Base-by-base conservation (phyloP, 2,113 vertebrate genomes). In the Choloepus hoffmanni region DNA sequence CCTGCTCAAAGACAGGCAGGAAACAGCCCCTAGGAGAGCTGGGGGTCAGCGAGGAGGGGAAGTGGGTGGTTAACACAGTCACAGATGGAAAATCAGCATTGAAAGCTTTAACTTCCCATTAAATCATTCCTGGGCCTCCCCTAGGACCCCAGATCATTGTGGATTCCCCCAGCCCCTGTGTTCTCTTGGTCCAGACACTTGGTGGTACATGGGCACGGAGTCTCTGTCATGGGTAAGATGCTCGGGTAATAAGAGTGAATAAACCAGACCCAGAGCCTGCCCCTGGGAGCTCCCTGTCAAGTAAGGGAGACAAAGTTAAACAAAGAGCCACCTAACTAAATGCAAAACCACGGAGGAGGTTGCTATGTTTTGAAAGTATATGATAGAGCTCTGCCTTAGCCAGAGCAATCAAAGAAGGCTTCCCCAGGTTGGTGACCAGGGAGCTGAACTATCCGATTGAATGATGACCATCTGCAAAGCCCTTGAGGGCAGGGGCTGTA, bases 391-490 rank as follows among this genome's bases (percentile, higher is more conserved):
- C 70, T 24, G 11, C 58, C n/a, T 89, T 73, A 60, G 70, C 67
- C 73, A 30, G 62, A 3, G 30, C 45, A 81, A n/a, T 87, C 96
- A 67, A 45, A 77, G 89, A 82, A 82, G 89, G 19, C 76, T 96
- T 95, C 92, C 36, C 36, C 7, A 55, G 15, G 86, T 68, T 92
- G 72, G 90, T 67, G 92, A 60, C 85, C 23, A 79, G 90, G 33
- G 40, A 77, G 58, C 53, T 53, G 77, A 85, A 45, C 62, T n/a
- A 50, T 33, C 83, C 76, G 63, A 12, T 58, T 40, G 36, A 72
- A 13, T 16, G 24, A 45, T 65, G 67, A 36, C 43, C 8, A 9
- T 60, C 62, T 90, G 40, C 45, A 82, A 81, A 89, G 78, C 24
- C 60, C 70, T 26, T 16, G 19, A 45, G 26, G 43, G 26, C 53